Evolutionary conservation across 2,797 vertebrate species (phyloP), one percentile per base, ranked within the genome.

Genomic region (Phylloscopus collybita): DNA sequence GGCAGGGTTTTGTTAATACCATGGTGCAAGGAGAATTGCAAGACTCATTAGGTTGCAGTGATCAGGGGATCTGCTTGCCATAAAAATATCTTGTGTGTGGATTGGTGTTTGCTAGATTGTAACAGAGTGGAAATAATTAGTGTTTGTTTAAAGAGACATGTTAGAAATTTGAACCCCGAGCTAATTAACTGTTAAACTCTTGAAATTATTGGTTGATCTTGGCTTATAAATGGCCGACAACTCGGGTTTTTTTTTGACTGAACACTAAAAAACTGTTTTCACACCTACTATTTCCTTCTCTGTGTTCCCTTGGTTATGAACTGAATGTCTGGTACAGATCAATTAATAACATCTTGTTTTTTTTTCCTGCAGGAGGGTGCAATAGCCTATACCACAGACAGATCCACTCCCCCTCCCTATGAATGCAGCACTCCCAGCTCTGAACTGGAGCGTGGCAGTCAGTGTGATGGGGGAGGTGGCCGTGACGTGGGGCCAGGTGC

Each of bases 361-460:
- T 72, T 80, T 80, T 73, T 18, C 65, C 56, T 80, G 34, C 93
- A 99, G 99, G 99, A 98, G 3, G 99, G 99, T 25, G 60, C 93
- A 9, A 96, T 98, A 49, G 93, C 96, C 27, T 99, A 98, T 70
- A 98, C 62, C 56, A 91, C 97, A 27, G 98, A 98, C 29, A 97
- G 98, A 94, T 96, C 95, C 56, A 98, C 98, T 7, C 98, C 99
- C 7, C 97, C 97, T 53, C 98, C 98, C 25, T 99, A 98, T 11
- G 96, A 96, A 3, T 99, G 98, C 94, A 98, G 98, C 94, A 98
- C 98, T 1, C 98, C 98, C 3, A 98, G 98, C 97, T 99, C 99
- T 5, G 99, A 99, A 27, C 69, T 97, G 36, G 99, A 99, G 49
- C 98, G 97, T n/a, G 57, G 67, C 27, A 98, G 97, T 88, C 98